A percentile compares a stretch with the other conserved stretches of the same genome.
Evolutionary conservation across 2,888 invertebrate species (phyloP).

Genomic region (Isoperla grammatica): DNA sequence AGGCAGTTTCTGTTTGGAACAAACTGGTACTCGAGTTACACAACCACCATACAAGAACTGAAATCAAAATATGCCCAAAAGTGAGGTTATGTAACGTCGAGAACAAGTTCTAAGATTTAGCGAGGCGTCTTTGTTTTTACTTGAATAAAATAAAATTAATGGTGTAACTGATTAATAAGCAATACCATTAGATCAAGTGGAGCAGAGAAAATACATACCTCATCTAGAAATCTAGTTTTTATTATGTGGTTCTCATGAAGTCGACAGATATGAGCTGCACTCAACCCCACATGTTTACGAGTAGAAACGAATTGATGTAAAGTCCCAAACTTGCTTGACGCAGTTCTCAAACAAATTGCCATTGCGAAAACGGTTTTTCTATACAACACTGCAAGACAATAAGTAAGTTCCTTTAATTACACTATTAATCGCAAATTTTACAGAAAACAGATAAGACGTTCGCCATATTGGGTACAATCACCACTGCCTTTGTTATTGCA

Average conservation of each 20-base stretch:
- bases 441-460: too few relatives aligned
- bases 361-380: conserved; percentile 38
- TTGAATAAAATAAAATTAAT: too few relatives aligned
- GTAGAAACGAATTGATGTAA: conserved; percentile 51
- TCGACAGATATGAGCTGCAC: conserved; percentile 45
- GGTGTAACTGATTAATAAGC: conserved; percentile 37
- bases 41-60: conserved; percentile 25
- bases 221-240: conserved; percentile 49
- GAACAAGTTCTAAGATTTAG: neutral
- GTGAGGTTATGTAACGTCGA: neutral
- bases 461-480: too few relatives aligned
- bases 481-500: too few relatives aligned
- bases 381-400: too few relatives aligned
- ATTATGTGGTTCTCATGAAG: conserved; percentile 44
- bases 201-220: conserved; percentile 42
- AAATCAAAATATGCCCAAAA: conserved; percentile 18
- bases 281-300: conserved; percentile 46
- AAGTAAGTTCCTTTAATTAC: too few relatives aligned
- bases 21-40: conserved; percentile 17
- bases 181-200: conserved; percentile 36
- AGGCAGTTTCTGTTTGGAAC: conserved; percentile 3
- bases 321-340: conserved; percentile 52
- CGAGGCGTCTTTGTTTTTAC: too few relatives aligned
- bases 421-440: too few relatives aligned
- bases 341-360: conserved; percentile 53